Evolutionary conservation across 2,797 vertebrate species (phyloP).

Genomic region (Tenualosa thibaudeaui): DNA sequence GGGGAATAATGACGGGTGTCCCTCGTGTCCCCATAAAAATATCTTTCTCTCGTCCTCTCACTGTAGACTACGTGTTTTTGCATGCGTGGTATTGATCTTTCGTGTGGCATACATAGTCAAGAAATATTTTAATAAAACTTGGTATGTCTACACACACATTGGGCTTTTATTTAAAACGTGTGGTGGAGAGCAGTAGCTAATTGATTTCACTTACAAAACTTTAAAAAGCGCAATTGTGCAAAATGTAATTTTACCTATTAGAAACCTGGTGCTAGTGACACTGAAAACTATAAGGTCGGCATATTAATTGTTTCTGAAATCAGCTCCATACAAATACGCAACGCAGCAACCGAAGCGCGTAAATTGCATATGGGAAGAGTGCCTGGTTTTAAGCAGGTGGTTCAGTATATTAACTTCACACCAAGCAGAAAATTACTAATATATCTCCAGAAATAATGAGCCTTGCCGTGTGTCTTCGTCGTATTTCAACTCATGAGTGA

Average conservation of each 20-base stretch:
- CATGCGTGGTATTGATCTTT: background rate
- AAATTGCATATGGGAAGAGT: slow-evolving; percentile 63
- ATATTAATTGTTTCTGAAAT: slow-evolving; percentile 65
- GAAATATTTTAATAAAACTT: background rate
- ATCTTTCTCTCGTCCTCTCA: background rate
- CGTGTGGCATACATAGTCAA: background rate
- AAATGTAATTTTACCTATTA: background rate
- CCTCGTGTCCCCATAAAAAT: slow-evolving; percentile 26
- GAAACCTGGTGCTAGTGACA: background rate
- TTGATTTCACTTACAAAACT: background rate
- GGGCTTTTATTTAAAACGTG: background rate
- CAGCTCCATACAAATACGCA: slow-evolving; percentile 67
- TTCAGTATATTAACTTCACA: slow-evolving; percentile 57
- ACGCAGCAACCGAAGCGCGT: slow-evolving; percentile 58
- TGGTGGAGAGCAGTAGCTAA: background rate
- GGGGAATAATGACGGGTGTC: slow-evolving; percentile 16
- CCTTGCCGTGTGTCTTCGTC: slow-evolving; percentile 40
- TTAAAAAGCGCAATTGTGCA: background rate
- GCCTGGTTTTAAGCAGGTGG: slow-evolving; percentile 58
- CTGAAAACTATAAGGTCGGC: background rate
- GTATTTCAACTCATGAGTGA: background rate
- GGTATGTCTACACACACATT: background rate
- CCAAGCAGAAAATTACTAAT: slow-evolving; percentile 66
- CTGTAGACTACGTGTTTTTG: background rate
- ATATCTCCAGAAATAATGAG: slow-evolving; percentile 60